Evolutionary conservation across 2,888 invertebrate species (phyloP), one percentile per base, ranked within the genome.

Genomic region (Linnaemya tessellans): DNA sequence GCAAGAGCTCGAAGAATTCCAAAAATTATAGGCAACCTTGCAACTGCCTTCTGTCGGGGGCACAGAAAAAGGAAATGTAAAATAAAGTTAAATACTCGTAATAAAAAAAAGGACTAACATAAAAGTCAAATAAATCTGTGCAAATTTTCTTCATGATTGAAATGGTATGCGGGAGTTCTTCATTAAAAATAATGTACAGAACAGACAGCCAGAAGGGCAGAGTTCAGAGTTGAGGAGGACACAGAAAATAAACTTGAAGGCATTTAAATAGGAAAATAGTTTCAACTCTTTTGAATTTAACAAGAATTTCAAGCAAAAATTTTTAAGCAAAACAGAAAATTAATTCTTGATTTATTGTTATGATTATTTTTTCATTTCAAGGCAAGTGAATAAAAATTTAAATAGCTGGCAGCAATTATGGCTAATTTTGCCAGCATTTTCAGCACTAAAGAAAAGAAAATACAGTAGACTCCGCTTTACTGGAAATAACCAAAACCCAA

Each of bases 41-140:
- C 8, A 9, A 11, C 35, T 18, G 15, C 41, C 38, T 41, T 30
- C 1, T 20, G 11, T 43, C 22, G 3, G 5, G 15, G 13, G 8
- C 35, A 18, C 20, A 5, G 20, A 13, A 4, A 5, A 62, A 18
- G 20, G 49, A 22, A 62, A 64, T 22, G 30, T 4, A 11, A 38
- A 49, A 38, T 0, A 18, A 67, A 56, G 13, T 18, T 10, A 60
- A 60, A 38, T 11, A 38, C 4, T 49, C 11, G 49, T 18, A 71
- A 58, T 22, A 20, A 49, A 49, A 35, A n/a, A n/a, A 30, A 46
- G 13, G 2, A n/a, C 10, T 60, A n/a, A 43, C 38, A 51, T n/a
- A 0, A 62, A 62, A 62, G 8, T 49, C 15, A 11, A 51, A 15
- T 35, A 74, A 74, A 74, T 62, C 74, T 38, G 49, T 62, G 49